phyloP scores from a whole-genome alignment of 1,140 invertebrate genomes.

The Micrasema minimum region DNA sequence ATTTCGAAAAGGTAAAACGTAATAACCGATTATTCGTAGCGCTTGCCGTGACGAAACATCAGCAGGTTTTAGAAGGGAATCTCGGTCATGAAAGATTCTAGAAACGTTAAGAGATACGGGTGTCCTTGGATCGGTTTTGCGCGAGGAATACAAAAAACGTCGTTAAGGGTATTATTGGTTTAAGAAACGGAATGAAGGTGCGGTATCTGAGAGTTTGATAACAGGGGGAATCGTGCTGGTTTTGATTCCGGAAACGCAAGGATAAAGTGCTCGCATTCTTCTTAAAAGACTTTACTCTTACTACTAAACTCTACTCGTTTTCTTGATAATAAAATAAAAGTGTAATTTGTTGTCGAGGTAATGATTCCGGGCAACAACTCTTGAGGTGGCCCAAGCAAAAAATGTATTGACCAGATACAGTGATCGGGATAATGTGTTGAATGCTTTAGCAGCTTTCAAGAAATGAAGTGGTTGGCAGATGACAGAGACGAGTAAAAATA shows the following conservation, averaged over 20 bases:
- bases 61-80: background rate
- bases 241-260: background rate
- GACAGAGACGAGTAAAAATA: no score
- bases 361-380: no score
- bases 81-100: background rate
- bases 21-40: constrained; percentile 50
- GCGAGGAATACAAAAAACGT: constrained; percentile 31
- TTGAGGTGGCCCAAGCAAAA: no score
- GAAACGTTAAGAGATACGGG: constrained; percentile 25
- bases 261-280: no score
- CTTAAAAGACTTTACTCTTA: no score
- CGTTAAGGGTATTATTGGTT: constrained; percentile 28
- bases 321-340: no score
- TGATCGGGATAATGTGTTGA: no score
- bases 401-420: no score
- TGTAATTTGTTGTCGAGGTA: no score
- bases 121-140: constrained; percentile 8
- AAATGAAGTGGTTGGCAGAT: no score
- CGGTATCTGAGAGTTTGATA: background rate
- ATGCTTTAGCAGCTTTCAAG: no score
- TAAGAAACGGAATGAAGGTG: constrained; percentile 27
- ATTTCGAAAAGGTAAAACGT: constrained; percentile 34
- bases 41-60: constrained; percentile 9
- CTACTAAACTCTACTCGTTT: no score
- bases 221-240: constrained; percentile 15